Conservation (phyloP, 2,888 invertebrate genomes). For the Hermodice carunculata region DNA sequence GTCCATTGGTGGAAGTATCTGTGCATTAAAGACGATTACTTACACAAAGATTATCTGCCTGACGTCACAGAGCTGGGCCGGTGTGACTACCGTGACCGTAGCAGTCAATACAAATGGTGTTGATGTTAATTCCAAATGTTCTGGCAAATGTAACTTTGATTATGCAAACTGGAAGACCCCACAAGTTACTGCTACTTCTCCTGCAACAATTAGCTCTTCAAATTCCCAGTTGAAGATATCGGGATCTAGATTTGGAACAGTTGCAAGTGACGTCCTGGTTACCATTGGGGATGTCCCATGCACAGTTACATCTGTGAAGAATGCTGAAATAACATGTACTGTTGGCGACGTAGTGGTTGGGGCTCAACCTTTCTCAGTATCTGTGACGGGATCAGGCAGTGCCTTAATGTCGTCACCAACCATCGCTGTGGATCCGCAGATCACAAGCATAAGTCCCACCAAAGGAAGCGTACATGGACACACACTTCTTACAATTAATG, state of each 20-base stretch:
- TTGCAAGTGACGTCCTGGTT: constrained; percentile 39
- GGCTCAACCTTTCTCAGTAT: not conserved
- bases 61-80: constrained; percentile 6
- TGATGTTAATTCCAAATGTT: not conserved
- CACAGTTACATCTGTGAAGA: not conserved
- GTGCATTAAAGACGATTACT: not conserved
- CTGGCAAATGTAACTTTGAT: constrained; percentile 7
- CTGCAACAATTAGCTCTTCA: constrained; percentile 36
- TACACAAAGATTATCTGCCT: constrained; percentile 21
- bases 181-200: constrained; percentile 47
- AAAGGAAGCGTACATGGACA: constrained; percentile 7
- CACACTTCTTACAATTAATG: not conserved
- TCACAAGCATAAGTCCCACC: not conserved
- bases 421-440: not conserved
- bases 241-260: constrained; percentile 51
- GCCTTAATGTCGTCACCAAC: not conserved
- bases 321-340: not conserved
- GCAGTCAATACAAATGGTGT: constrained; percentile 1
- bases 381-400: not conserved
- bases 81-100: not conserved
- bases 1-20: not conserved
- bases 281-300: constrained; percentile 7
- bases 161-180: constrained; percentile 46
- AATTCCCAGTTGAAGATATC: constrained; percentile 24
- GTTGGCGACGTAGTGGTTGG: constrained; percentile 6